Base-by-base conservation (phyloP, 2,797 vertebrate genomes). In the Lepus townsendii region DNA sequence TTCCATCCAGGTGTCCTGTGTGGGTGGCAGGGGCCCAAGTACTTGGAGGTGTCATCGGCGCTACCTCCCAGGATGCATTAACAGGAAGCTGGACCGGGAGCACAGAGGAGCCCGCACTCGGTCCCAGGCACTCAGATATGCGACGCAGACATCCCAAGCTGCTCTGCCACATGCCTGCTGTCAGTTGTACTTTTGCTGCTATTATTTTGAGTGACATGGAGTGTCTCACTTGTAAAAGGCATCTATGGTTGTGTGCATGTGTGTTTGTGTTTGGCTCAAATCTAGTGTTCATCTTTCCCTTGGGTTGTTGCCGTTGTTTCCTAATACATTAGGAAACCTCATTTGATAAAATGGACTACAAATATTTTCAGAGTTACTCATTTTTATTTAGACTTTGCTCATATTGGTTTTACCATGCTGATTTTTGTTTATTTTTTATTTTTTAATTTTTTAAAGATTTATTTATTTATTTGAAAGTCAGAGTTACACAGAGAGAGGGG, bases 381-480 rank as follows among this genome's bases (percentile, higher is more conserved):
- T 77, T 68, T 95, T 22, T 47, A 76, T 91, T 83, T 80, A 63
- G 63, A 52, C 30, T 82, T 88, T 47, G 27, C 12, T 75, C 66
- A 10, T 75, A 47, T 26, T 73, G 73, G 60, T n/a, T 93, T 65
- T 76, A 7, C 38, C 57, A 2, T 71, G 42, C 20, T 83, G 19
- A 38, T 38, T 54, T 72, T 80, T 27, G 26, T 7, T n/a, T 92
- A 26, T 22, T 32, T 30, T 76, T 63, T 76, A 22, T 32, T 69
- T 27, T 27, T 50, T 75, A 47, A 50, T 30, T 76, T 65, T 47
- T 63, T 24, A 30, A 10, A 26, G 42, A 57, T 57, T 57, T 57
- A 57, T 57, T 57, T 57, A 57, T 57, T 57, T 57, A 57, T 57
- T 57, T 57, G 50, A 52, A 76, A 76, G 50, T 8, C 27, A 10